phyloP scores from a whole-genome alignment of 2,797 vertebrate genomes.

The Pseudochirops cupreus region DNA sequence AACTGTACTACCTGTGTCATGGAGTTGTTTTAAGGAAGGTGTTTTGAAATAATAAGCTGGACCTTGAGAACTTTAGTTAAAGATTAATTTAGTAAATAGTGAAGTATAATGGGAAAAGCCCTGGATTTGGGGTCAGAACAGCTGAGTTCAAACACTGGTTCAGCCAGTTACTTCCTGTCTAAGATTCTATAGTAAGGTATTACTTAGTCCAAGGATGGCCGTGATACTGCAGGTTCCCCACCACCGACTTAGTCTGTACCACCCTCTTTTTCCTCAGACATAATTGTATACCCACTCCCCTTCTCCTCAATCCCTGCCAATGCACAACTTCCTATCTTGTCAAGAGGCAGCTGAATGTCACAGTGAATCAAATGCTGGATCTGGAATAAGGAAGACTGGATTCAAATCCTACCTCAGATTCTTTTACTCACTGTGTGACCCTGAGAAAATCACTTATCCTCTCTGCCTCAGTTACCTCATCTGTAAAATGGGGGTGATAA shows the following conservation, averaged over 20 bases:
- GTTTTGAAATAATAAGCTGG: not conserved
- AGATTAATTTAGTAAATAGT: not conserved
- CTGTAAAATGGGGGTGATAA: not conserved
- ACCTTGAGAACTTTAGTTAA: not conserved
- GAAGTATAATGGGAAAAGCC: not conserved
- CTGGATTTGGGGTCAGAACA: not conserved
- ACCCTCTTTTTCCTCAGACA: not conserved
- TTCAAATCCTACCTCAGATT: not conserved
- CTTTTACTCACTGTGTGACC: not conserved
- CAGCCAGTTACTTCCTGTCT: not conserved
- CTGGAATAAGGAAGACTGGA: not conserved
- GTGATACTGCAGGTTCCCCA: too few relatives aligned
- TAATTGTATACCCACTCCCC: not conserved
- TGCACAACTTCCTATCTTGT: not conserved
- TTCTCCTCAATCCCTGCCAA: not conserved
- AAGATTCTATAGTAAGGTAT: not conserved
- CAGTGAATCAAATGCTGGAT: not conserved
- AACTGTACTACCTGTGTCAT: not conserved
- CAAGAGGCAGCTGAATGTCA: not conserved
- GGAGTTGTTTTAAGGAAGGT: not conserved
- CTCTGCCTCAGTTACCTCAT: not conserved
- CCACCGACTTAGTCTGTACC: not conserved
- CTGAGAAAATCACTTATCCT: not conserved
- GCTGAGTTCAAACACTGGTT: not conserved
- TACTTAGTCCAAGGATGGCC: not conserved